These are phyloP conservation scores for Melolontha melolontha DNA, from an alignment of 2,888 invertebrate species.

Conservation along the genomic window DNA sequence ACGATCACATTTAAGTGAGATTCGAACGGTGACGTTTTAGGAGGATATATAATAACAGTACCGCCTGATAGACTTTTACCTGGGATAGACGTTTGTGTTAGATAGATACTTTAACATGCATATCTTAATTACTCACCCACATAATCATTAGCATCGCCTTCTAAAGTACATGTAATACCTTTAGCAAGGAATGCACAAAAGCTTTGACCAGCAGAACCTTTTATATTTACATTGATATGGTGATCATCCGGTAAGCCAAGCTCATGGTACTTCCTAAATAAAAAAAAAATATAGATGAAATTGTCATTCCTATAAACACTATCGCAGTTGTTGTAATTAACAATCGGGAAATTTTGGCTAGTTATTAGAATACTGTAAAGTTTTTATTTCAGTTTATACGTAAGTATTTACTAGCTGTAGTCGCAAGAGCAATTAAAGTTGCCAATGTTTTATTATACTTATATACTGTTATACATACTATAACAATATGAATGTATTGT, in stretches of 20 bases:
- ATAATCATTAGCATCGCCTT: slow-evolving; percentile 99
- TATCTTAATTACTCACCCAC: slow-evolving; percentile 75
- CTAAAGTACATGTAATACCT: slow-evolving; percentile 90
- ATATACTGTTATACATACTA: too few relatives aligned
- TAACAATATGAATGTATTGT: too few relatives aligned
- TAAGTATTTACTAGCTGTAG: too few relatives aligned
- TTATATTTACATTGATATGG: slow-evolving; percentile 82
- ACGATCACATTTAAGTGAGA: slow-evolving; percentile 97
- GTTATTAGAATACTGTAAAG: too few relatives aligned
- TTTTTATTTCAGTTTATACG: too few relatives aligned
- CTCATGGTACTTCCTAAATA: slow-evolving; percentile 84
- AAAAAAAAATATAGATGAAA: too few relatives aligned
- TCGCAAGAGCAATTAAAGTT: too few relatives aligned
- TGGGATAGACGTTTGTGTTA: slow-evolving; percentile 52
- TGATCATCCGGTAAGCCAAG: slow-evolving; percentile 84
- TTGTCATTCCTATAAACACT: too few relatives aligned
- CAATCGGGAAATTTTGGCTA: too few relatives aligned
- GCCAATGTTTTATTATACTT: too few relatives aligned
- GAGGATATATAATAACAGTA: slow-evolving; percentile 92
- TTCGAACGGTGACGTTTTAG: slow-evolving; percentile 85
- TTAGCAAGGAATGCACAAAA: slow-evolving; percentile 97
- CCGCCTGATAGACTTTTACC: slow-evolving; percentile 94
- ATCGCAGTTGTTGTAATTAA: too few relatives aligned
- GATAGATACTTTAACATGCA: not conserved
- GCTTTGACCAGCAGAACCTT: slow-evolving; percentile 97